phyloP scores from a whole-genome alignment of 2,888 invertebrate species.

The Scaptomyza polygonia region DNA sequence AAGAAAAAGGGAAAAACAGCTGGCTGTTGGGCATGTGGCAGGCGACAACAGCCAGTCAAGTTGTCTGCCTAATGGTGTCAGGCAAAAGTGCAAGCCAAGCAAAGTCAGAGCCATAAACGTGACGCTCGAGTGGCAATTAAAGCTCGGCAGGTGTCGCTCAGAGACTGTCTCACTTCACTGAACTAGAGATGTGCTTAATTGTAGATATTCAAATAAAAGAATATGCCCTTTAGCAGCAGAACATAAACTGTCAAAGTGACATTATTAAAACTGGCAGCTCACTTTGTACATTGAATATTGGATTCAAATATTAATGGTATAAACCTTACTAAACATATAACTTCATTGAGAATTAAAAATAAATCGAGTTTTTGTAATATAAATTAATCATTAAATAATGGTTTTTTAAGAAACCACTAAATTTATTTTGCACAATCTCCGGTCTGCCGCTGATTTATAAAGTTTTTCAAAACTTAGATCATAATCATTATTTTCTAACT shows the following conservation, averaged over 20 bases:
- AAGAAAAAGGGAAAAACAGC: not conserved
- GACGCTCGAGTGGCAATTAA: constrained; percentile 71
- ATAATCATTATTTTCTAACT: no score
- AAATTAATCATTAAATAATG: no score
- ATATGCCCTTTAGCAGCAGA: not conserved
- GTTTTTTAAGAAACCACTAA: no score
- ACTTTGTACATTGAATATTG: not conserved
- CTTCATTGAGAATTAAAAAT: no score
- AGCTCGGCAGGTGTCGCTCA: constrained; percentile 46
- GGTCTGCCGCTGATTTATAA: no score
- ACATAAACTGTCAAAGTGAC: not conserved
- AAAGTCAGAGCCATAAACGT: constrained; percentile 53
- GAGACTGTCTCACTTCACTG: not conserved
- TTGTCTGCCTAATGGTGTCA: constrained; percentile 58
- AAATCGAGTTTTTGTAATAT: no score
- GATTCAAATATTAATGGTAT: no score
- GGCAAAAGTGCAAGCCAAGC: constrained; percentile 71
- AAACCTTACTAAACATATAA: no score
- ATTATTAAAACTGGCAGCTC: not conserved
- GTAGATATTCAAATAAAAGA: not conserved
- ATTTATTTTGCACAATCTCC: no score
- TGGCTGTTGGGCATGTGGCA: not conserved
- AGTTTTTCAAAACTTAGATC: no score
- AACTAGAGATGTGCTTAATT: constrained; percentile 29
- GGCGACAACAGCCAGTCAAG: constrained; percentile 38